These are phyloP conservation scores for Crioceris asparagi DNA, from an alignment of 2,888 invertebrate species.

Conservation along the genomic window DNA sequence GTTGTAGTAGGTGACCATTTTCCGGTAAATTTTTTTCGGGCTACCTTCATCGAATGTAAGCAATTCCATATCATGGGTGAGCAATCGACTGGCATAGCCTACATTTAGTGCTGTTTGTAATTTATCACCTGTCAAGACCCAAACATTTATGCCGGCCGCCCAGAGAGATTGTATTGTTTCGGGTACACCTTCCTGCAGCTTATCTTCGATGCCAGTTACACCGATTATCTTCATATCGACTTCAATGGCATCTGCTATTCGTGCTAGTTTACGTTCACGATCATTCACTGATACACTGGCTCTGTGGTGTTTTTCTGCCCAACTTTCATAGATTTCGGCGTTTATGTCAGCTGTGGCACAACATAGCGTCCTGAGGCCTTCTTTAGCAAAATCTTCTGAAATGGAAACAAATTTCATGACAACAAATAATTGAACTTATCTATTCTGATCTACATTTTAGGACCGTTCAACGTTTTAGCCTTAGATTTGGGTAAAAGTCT, in stretches of 20 bases:
- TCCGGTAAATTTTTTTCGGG: too few relatives aligned
- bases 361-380: constrained; percentile 88
- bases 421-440: too few relatives aligned
- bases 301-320: neutral
- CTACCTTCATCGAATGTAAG: too few relatives aligned
- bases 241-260: constrained; percentile 55
- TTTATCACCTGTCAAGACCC: constrained; percentile 98
- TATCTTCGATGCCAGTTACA: constrained; percentile 97
- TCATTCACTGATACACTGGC: neutral
- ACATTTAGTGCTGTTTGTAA: constrained; percentile 99
- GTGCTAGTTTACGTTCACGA: neutral
- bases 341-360: neutral
- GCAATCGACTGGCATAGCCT: too few relatives aligned
- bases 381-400: constrained; percentile 73
- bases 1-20: too few relatives aligned
- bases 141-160: constrained; percentile 87
- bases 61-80: too few relatives aligned
- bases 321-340: neutral
- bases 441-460: too few relatives aligned
- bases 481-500: too few relatives aligned
- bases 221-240: constrained; percentile 78
- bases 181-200: constrained; percentile 77
- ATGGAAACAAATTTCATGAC: too few relatives aligned
- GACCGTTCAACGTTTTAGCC: too few relatives aligned
- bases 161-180: constrained; percentile 88